Base-by-base conservation (phyloP, 2,888 invertebrate species). In the Julus scanicus region DNA sequence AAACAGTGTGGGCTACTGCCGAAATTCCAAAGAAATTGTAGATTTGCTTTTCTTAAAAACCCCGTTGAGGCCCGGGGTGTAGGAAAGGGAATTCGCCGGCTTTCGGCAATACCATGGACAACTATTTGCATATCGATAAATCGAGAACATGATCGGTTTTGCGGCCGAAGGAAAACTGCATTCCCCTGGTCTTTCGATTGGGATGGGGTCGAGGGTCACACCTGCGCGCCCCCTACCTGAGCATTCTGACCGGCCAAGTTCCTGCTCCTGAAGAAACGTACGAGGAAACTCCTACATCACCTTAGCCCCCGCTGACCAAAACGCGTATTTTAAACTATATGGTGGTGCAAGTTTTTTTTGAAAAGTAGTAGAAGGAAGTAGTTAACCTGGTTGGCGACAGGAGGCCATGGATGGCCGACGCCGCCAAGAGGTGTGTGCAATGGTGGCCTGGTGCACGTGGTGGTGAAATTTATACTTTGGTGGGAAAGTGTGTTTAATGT, bases 111-210 rank as follows among this genome's bases (percentile, higher is more conserved):
- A 71, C 20, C 6, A 71, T 71, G 71, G 71, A 20, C 44, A 8
- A 1, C 11, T 11, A 71, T 71, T 71, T n/a, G 71, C 71, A 29
- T 71, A 71, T 71, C 71, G 29, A 71, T 71, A 71, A 71, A 71
- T 71, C 71, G 20, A 29, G 71, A 71, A 71, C 71, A 71, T 71
- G 71, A 71, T 71, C 71, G 71, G 71, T 71, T 71, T 71, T 71
- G 71, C 20, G 71, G 71, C 29, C 71, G 71, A 71, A 71, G 71
- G 71, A 71, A 2, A 71, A 71, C 71, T 29, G 29, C 71, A 71
- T 71, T 71, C 71, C 71, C 71, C 53, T 53, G n/a, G 15, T n/a
- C 63, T 29, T 71, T 71, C 20, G 71, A 71, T 71, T 71, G 71
- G 63, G 17, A 17, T 6, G 71, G 71, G 71, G 71, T 71, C 71